Evolutionary conservation across 2,888 invertebrate genomes (phyloP), one percentile per base, ranked within the genome.

Genomic region (Candidula unifasciata): DNA sequence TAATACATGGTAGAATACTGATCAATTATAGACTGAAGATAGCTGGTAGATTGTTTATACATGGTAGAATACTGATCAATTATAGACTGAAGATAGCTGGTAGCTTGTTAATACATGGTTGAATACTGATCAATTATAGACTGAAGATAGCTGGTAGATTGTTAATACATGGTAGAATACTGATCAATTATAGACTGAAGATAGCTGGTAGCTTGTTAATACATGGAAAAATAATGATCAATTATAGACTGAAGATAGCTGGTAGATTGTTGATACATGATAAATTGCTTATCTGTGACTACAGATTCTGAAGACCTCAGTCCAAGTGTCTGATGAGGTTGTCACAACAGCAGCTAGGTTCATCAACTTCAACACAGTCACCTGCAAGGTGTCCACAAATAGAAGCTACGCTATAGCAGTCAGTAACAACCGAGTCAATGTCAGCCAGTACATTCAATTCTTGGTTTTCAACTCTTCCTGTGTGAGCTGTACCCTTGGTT

Each of bases 311-410:
- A 52, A 82, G n/a, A 52, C 60, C 35, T 66, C 82, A 2, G 68
- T 82, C 44, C 6, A 52, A 54, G 82, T 86, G 6, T 85, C 86
- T 27, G n/a, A 83, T 16, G 73, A 69, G 24, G 30, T 54, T 10
- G 44, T 80, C 0, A 54, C 79, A 27, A 57, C 80, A 27, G 44
- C 77, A 33, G 89, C 88, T 16, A 87, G 80, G 16, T 89, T 85
- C 66, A 82, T 89, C 60, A 89, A 88, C 82, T 86, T 86, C 74
- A 86, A 87, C 74, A 87, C 87, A 6, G 76, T 88, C 13, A 16
- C 27, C 33, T 89, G 89, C 57, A 68, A 44, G 10, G 68, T 86
- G 27, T 74, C 86, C 1, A 8, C 24, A 6, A 18, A 30, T 2
- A 69, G 35, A 6, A 89, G 87, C 69, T 89, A 83, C 71, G 68